Evolutionary conservation across 2,797 vertebrate species (phyloP).

Genomic region (Hephaestus fuliginosus): DNA sequence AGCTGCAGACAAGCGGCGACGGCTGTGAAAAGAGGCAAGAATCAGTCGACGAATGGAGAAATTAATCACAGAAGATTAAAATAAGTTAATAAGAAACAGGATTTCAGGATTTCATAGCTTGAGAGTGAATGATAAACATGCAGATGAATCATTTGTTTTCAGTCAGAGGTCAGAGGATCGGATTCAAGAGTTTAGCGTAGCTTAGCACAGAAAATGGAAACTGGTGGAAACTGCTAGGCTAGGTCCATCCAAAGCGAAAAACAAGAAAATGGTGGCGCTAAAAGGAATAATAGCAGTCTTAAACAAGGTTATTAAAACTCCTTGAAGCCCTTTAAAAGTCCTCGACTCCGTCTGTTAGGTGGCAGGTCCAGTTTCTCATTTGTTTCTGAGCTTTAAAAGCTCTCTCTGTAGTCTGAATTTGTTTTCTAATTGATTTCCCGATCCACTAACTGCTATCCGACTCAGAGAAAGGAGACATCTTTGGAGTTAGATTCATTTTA

Average conservation of each 20-base stretch:
- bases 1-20: not conserved
- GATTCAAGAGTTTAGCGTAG: not conserved
- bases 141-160: not conserved
- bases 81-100: not conserved
- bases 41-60: not conserved
- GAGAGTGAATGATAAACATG: conserved; percentile 19
- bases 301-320: no score
- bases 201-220: not conserved
- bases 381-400: no score
- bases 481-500: no score
- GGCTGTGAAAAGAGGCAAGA: not conserved
- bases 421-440: no score
- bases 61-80: conserved; percentile 14
- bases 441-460: no score
- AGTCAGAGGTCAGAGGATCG: conserved; percentile 2
- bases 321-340: no score
- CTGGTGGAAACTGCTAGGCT: not conserved
- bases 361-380: no score
- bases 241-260: not conserved
- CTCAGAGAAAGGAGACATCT: no score
- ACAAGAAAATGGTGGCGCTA: not conserved
- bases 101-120: conserved; percentile 7
- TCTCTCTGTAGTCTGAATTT: no score
- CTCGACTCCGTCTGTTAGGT: no score
- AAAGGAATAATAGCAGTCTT: no score